phyloP scores from a whole-genome alignment of 2,113 vertebrate species.

The Phylloscopus whistleri region DNA sequence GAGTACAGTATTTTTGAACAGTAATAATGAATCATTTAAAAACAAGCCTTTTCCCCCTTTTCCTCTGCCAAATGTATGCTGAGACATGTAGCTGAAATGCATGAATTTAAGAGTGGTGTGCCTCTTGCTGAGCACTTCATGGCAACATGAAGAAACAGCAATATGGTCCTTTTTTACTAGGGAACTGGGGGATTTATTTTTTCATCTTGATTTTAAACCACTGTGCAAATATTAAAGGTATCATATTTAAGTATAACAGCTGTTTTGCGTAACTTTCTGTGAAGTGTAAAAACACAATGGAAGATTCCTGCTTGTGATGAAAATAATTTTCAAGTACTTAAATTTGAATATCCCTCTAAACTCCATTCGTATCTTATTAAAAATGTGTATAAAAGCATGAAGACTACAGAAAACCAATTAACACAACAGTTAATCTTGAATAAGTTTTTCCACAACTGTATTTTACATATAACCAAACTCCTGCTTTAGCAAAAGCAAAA shows the following conservation, averaged over 20 bases:
- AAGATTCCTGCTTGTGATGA: neutral
- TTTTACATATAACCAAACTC: slow-evolving; percentile 19
- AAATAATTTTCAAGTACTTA: slow-evolving; percentile 26
- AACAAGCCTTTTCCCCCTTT: neutral
- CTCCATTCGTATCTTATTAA: neutral
- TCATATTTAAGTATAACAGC: neutral
- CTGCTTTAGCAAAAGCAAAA: slow-evolving; percentile 26
- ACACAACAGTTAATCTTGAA: neutral
- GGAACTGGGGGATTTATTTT: neutral
- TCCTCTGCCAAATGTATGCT: neutral
- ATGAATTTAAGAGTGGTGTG: neutral
- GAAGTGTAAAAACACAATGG: neutral
- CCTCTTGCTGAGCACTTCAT: neutral
- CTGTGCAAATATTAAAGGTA: neutral
- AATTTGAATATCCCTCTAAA: slow-evolving; percentile 14
- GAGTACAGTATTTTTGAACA: slow-evolving; percentile 4
- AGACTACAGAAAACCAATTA: slow-evolving; percentile 32
- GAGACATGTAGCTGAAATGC: neutral
- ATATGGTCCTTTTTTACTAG: neutral
- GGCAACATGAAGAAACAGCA: neutral
- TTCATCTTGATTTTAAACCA: neutral
- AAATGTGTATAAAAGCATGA: slow-evolving; percentile 44
- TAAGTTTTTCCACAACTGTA: slow-evolving; percentile 4
- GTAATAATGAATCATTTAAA: neutral
- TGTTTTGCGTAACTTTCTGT: neutral